These are phyloP conservation scores for Ctenochaetus hawaiiensis DNA, from an alignment of 2,797 vertebrate species.

Conservation along the genomic window DNA sequence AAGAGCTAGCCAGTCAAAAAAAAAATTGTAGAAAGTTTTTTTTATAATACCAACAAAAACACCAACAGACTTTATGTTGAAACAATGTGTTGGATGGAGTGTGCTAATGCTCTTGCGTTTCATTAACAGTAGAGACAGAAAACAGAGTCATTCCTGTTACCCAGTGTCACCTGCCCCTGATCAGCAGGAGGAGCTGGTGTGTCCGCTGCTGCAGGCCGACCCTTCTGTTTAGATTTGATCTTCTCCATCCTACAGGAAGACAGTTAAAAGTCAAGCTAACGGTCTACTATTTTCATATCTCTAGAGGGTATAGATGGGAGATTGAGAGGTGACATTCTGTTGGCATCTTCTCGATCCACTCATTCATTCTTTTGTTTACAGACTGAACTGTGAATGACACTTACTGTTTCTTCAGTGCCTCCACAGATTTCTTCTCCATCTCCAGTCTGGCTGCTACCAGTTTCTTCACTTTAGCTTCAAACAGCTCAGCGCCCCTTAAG, in stretches of 20 bases:
- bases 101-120: not conserved
- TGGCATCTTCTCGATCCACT: conserved; percentile 4
- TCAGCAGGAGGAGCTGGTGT: conserved; percentile 38
- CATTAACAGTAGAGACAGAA: conserved; percentile 16
- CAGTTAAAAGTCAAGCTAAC: not conserved
- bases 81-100: not conserved
- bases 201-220: conserved; percentile 49
- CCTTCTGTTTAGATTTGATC: conserved; percentile 85
- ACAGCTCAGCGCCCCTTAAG: conserved; percentile 84
- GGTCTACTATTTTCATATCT: not conserved
- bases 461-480: conserved; percentile 87
- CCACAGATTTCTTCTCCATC: conserved; percentile 83
- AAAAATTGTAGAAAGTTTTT: no score
- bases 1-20: no score
- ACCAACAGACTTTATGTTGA: not conserved
- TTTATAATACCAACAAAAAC: not conserved
- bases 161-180: conserved; percentile 48
- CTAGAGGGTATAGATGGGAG: not conserved
- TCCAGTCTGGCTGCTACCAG: conserved; percentile 78
- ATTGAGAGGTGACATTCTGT: not conserved
- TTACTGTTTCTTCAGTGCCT: conserved; percentile 84
- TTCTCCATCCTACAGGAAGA: conserved; percentile 83
- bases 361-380: no score
- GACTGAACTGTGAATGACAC: conserved; percentile 28
- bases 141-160: conserved; percentile 47